Percentiles rank a stretch among this genome's conserved stretches.
Evolutionary conservation across 2,888 invertebrate species (phyloP).

Genomic region (Synergus itoensis): DNA sequence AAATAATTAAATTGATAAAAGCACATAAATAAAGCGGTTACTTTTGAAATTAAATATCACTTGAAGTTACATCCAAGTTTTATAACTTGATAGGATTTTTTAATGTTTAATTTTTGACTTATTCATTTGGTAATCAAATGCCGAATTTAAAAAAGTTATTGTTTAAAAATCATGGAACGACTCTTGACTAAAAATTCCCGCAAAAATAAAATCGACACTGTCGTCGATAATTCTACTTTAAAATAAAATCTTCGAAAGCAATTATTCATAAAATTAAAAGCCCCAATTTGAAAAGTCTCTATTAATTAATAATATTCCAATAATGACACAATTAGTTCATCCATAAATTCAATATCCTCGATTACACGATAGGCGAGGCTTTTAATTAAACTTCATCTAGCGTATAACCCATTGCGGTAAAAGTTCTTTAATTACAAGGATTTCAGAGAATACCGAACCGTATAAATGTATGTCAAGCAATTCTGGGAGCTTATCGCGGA

Average conservation of each 20-base stretch:
- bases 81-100: too few relatives aligned
- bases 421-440: slow-evolving; percentile 31
- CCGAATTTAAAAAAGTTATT: too few relatives aligned
- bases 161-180: too few relatives aligned
- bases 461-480: slow-evolving; percentile 30
- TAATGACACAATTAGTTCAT: neutral
- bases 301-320: neutral
- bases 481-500: slow-evolving; percentile 7
- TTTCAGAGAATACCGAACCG: slow-evolving; percentile 27
- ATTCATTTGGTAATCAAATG: too few relatives aligned
- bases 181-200: too few relatives aligned
- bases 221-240: neutral
- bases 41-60: too few relatives aligned
- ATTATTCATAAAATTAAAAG: neutral
- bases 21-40: too few relatives aligned
- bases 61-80: too few relatives aligned
- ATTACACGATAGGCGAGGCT: slow-evolving; percentile 6
- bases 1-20: too few relatives aligned
- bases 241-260: neutral
- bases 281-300: neutral
- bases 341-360: slow-evolving; percentile 11
- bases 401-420: slow-evolving; percentile 9
- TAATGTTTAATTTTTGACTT: too few relatives aligned
- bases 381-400: slow-evolving; percentile 27
- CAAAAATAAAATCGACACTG: too few relatives aligned